Conservation (phyloP, 2,797 vertebrate genomes). For the Acridotheres tristis region DNA sequence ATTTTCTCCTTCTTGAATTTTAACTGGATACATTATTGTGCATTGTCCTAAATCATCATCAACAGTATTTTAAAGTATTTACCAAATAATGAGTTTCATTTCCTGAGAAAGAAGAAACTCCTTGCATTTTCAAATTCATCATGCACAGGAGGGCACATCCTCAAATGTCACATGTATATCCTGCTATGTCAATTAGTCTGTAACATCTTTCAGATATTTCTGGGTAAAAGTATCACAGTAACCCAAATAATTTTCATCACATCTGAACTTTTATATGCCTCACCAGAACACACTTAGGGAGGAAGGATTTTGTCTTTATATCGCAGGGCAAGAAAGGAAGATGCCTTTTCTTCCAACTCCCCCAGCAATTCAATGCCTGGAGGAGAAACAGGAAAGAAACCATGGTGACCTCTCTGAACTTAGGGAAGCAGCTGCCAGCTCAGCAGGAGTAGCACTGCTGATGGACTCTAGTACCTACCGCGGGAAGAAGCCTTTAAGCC, state of each 20-base stretch:
- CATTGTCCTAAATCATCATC: not conserved
- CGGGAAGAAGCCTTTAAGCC: conserved; percentile 3
- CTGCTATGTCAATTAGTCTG: not conserved
- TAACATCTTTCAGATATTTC: not conserved
- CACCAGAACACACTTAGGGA: not conserved
- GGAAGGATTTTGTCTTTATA: conserved; percentile 29
- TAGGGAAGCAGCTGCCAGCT: conserved; percentile 65
- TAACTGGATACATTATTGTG: not conserved
- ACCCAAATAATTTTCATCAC: not conserved
- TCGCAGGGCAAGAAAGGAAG: conserved; percentile 4
- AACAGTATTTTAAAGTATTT: not conserved
- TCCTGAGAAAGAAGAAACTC: not conserved
- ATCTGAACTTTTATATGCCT: not conserved
- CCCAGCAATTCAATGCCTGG: conserved; percentile 49
- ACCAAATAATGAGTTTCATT: not conserved
- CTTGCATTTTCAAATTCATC: not conserved
- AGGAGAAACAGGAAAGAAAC: conserved; percentile 67
- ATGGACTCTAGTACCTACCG: not conserved
- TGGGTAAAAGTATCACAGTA: not conserved
- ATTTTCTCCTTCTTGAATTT: not conserved
- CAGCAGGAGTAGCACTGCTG: conserved; percentile 34
- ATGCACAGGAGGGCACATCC: not conserved
- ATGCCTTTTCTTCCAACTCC: conserved; percentile 33
- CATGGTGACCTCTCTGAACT: conserved; percentile 56
- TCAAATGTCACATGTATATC: not conserved